Base-by-base conservation (phyloP, 2,888 invertebrate species). In the Clitarchus hookeri region DNA sequence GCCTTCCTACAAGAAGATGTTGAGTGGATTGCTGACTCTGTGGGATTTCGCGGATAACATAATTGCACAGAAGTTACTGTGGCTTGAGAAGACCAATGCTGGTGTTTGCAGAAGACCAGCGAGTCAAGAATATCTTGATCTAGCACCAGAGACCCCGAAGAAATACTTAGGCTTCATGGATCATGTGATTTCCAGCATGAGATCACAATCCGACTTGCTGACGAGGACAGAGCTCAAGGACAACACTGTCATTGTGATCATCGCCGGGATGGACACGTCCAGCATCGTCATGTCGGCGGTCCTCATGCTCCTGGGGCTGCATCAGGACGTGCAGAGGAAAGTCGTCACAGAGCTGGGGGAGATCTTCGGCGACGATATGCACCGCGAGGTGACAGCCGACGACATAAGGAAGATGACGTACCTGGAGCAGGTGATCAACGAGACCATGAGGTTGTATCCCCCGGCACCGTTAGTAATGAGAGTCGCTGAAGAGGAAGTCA, bases 361-460 rank as follows among this genome's bases (percentile, higher is more conserved):
- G 23, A 84, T 88, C 9, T 88, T 87, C 4, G 87, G 87, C 0
- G 87, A 87, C 23, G 86, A 86, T 4, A 23, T 84, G 0, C 84
- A 86, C 54, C n/a, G 84, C 13, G 53, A 84, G 8, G 85, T 84
- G 8, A 88, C 88, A 0, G 85, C 84, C 26, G 88, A 88, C n/a
- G 89, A 89, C 27, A 83, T 89, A 6, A 84, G 86, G 23, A 84
- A 87, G n/a, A 87, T 88, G 88, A 86, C 86, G 16, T 88, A 88
- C 27, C 84, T 88, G n/a, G 89, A 89, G 54, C 86, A 88, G 25
- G 88, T 88, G 13, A 88, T 89, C 86, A 89, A 89, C 79, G 89
- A 89, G 84, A 87, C 88, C 1, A 48, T 89, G 85, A 65, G 89
- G 44, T 44, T 88, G 16, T 89, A 84, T 44, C 89, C 89, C 0